These are phyloP conservation scores for Limenitis camilla DNA, from an alignment of 2,888 invertebrate species.

Conservation along the genomic window DNA sequence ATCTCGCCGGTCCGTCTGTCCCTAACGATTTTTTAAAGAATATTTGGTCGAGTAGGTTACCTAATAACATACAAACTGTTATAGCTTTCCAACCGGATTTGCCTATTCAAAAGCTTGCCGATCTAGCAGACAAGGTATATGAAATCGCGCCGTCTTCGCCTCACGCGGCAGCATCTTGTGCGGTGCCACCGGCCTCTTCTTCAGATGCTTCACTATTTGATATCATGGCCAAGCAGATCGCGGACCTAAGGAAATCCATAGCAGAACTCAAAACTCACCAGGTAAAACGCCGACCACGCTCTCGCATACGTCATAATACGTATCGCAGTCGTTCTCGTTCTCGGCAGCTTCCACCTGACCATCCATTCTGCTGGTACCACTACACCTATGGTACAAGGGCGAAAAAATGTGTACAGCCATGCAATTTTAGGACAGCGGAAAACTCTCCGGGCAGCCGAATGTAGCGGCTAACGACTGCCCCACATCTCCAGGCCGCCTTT, in stretches of 20 bases:
- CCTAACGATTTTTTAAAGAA: background rate
- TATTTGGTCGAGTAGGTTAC: background rate
- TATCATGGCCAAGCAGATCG: background rate
- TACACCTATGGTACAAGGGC: no score
- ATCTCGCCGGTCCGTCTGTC: background rate
- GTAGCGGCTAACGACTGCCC: slow-evolving; percentile 29
- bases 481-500: slow-evolving; percentile 25
- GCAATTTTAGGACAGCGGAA: slow-evolving; percentile 26
- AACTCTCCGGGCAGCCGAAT: slow-evolving; percentile 31
- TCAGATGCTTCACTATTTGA: background rate
- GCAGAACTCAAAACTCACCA: no score
- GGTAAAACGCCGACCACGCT: no score
- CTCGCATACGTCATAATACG: no score
- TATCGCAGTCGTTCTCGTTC: background rate
- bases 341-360: background rate
- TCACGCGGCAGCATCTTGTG: background rate
- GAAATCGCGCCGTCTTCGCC: no score
- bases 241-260: background rate
- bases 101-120: background rate
- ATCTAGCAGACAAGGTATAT: background rate
- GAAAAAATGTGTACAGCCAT: no score
- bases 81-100: background rate
- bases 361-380: background rate
- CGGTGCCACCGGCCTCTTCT: background rate
- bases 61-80: background rate